A percentile compares a stretch with the other conserved stretches of the same genome.
These are phyloP conservation scores for Mactromeris polynyma DNA, from an alignment of 2,888 invertebrate species.

Conservation along the genomic window DNA sequence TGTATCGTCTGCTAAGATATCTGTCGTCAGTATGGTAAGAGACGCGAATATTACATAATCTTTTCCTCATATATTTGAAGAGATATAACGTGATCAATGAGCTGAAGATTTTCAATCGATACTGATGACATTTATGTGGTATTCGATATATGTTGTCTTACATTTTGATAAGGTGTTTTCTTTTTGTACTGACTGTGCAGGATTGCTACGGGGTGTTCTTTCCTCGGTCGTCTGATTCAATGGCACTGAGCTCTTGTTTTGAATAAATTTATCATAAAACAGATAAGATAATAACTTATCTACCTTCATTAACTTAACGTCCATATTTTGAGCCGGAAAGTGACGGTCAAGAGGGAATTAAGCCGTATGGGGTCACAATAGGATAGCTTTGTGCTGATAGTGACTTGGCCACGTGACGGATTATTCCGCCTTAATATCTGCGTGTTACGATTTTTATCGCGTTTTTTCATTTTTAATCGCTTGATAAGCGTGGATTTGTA, in stretches of 20 bases:
- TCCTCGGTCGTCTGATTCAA: background rate
- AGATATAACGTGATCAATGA: no score
- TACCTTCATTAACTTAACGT: background rate
- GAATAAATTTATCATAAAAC: conserved; percentile 17
- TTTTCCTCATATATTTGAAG: no score
- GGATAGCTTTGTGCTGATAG: conserved; percentile 45
- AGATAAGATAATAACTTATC: background rate
- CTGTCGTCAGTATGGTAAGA: no score
- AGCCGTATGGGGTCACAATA: conserved; percentile 49
- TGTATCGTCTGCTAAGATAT: no score
- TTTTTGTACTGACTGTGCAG: no score
- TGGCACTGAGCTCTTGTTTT: background rate
- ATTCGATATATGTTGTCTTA: no score
- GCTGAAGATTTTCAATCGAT: no score
- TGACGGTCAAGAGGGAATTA: conserved; percentile 42
- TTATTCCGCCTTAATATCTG: conserved; percentile 25
- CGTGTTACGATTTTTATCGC: conserved; percentile 41
- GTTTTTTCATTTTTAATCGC: conserved; percentile 32
- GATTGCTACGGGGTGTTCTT: no score
- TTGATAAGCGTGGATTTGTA: conserved; percentile 20
- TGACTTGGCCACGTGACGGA: conserved; percentile 30
- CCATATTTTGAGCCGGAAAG: conserved; percentile 12
- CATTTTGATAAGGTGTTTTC: no score
- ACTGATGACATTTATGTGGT: no score
- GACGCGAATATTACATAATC: no score